Percentiles rank a stretch among this genome's conserved stretches.
phyloP scores from a whole-genome alignment of 2,113 vertebrate species.

The Rhegmatorhina hoffmannsi region DNA sequence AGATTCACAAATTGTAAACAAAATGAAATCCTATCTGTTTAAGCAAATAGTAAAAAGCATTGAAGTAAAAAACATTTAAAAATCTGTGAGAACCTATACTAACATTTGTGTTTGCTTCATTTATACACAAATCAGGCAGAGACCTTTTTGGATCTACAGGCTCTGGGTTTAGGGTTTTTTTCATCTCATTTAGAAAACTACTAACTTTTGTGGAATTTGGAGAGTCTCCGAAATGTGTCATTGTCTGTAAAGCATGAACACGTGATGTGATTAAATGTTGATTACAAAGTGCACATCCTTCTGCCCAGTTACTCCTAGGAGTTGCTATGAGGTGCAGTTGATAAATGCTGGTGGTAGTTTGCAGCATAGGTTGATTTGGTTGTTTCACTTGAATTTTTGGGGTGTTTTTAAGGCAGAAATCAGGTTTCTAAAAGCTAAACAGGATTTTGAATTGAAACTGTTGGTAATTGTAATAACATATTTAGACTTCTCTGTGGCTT shows the following conservation, averaged over 20 bases:
- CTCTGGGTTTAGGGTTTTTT: background rate
- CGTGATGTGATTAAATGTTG: background rate
- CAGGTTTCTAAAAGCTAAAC: background rate
- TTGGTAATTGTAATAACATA: background rate
- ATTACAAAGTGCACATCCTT: background rate
- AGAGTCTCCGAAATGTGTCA: background rate
- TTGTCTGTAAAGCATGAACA: background rate
- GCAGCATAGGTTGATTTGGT: background rate
- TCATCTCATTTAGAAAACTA: background rate
- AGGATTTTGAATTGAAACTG: background rate
- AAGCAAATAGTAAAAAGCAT: background rate
- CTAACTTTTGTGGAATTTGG: background rate
- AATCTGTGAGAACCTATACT: background rate
- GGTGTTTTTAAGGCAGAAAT: background rate
- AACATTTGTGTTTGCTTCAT: background rate
- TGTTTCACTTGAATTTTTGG: background rate
- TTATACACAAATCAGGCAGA: background rate
- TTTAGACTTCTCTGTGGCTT: background rate
- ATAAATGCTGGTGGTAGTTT: background rate
- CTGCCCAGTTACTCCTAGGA: background rate
- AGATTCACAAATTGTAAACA: background rate
- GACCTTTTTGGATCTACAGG: background rate
- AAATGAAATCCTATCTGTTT: background rate
- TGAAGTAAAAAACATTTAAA: background rate
- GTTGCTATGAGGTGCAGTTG: background rate